Base-by-base conservation (phyloP, 2,888 invertebrate species). In the Apotomis capreana region DNA sequence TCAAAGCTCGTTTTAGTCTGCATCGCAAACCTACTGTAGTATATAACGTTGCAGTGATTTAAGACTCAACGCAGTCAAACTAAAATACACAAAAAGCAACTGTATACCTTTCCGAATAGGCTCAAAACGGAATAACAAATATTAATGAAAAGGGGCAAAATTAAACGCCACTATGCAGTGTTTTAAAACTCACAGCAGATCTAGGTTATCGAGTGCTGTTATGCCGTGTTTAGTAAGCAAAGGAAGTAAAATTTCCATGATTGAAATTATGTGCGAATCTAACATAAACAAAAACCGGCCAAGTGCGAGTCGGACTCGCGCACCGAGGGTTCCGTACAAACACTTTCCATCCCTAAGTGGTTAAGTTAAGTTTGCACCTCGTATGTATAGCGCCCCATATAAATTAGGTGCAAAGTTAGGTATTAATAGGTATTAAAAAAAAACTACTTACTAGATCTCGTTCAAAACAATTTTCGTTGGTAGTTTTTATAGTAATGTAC, bases 101-200 rank as follows among this genome's bases (percentile, higher is more conserved):
- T 40, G 0, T 59, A 59, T 13, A 40, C 40, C 5, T 8, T 59
- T n/a, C 13, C n/a, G 6, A 40, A 3, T 40, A 13, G 40, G n/a
- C 9, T 3, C n/a, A 40, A 49, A 49, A 9, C 49, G 10, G 9
- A 49, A 59, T 13, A 59, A 3, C 13, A 44, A 6, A 8, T 4
- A 10, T 6, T 9, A 10, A 13, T 59, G 13, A 40, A n/a, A 40
- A 12, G 12, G 3, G 40, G 13, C n/a, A 13, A 13, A 59, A 44
- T 6, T 13, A 13, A 40, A 3, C 44, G 59, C 40, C 44, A 59
- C 59, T 60, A 44, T n/a, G 13, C 60, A 61, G 15, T 52, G 69
- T 36, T 63, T 69, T 69, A 57, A 63, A 63, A 58, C 51, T 58
- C 63, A 15, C 60, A 58, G 60, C 37, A 63, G 58, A 63, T 63